Base-by-base conservation (phyloP, 2,888 invertebrate genomes). In the Chrysodeixis includens region DNA sequence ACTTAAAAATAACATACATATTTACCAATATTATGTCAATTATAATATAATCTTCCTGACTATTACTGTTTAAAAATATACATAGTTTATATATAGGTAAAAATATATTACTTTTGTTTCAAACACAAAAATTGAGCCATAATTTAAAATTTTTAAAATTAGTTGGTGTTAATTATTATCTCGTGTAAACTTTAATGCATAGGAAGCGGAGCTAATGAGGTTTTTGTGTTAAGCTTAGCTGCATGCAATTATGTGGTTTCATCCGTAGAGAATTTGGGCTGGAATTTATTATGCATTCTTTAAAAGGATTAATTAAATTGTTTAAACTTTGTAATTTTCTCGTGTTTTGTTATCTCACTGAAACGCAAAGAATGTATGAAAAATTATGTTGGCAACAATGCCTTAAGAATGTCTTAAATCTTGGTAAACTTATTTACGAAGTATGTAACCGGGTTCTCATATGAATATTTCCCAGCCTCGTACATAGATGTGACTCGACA, bases 401-500 rank as follows among this genome's bases (percentile, higher is more conserved):
- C 18, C 35, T 18, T 8, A 20, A 52, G 52, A 68, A 62, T 56
- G 49, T 46, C 22, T 30, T 44, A 12, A 18, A 35, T 46, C 52
- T 32, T 20, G 55, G 55, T 35, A 62, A 62, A 62, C 30, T 58
- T 62, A 52, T 22, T 20, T 20, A 22, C 46, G 12, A 62, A 52
- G 16, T 52, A 69, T 62, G 68, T 22, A 59, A 20, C 44, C 10
- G 35, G 52, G 52, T 32, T 58, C 52, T 9, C 6, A 20, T 35
- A 52, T 62, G 51, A 44, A 55, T 10, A 44, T 46, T 30, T 30
- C 16, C 9, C 22, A 18, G n/a, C 14, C 9, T n/a, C 35, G 18
- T 54, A 18, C 53, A 20, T 16, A n/a, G 22, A 51, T 49, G 32
- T 51, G 58, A 22, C 51, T 52, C 20, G 16, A 9, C 12, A 10